Base-by-base conservation (phyloP, 2,888 invertebrate genomes). In the Conchocele bisecta region DNA sequence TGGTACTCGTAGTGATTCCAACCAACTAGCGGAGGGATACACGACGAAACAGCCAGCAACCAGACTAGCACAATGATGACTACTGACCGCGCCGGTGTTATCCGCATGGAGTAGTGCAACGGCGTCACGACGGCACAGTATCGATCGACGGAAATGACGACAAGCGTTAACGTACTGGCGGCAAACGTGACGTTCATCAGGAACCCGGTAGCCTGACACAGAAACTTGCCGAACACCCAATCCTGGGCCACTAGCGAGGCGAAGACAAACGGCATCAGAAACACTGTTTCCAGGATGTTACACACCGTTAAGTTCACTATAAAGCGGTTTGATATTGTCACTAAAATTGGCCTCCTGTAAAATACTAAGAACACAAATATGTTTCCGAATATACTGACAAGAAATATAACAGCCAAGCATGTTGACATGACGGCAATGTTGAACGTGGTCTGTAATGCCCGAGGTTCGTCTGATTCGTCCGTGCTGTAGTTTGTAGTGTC, bases 271-370 rank as follows among this genome's bases (percentile, higher is more conserved):
- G 93, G 93, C 74, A 91, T 91, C 29, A 92, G 91, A 28, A 92
- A 84, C 26, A 91, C 74, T 0, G 92, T 91, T 51, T 92, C 91
- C 41, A 92, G 83, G 35, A 92, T 87, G 84, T 93, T 92, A 61
- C 92, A 92, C 33, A 92, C 87, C 20, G 92, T 92, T 80, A 93
- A 88, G 86, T 93, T 95, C 88, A 95, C 83, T 20, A 93, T 92
- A 83, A 93, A 93, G 81, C 92, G 94, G 93, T 96, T 95, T 67
- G 95, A 95, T 84, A 95, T 94, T 79, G 95, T 95, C 86, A 95
- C 93, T 53, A 95, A 92, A 51, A 94, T 94, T 56, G 95, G 94
- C 81, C 95, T 93, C 84, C 94, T 93, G 89, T 94, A 94, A 92
- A 96, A 95, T 54, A 95, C 94, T 81, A 95, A 92, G 81, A 96